Evolutionary conservation across 2,888 invertebrate genomes (phyloP).

Genomic region (Epiblema foenella): DNA sequence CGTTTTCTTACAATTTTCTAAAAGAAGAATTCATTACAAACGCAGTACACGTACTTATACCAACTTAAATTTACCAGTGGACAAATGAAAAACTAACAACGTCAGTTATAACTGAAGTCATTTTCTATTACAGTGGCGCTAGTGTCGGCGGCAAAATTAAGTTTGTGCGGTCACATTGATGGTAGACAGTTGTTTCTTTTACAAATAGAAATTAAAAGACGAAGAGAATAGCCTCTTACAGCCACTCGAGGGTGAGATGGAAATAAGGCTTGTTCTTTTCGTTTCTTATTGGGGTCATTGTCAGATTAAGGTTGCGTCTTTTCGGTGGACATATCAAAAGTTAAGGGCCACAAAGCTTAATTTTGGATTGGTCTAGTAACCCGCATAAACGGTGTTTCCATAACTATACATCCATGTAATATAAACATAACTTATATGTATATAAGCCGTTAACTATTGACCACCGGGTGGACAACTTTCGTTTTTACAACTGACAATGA

Average conservation of each 20-base stretch:
- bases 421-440: too few species aligned
- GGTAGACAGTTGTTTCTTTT: slow-evolving; percentile 31
- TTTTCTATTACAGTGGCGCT: not conserved
- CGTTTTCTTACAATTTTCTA: slow-evolving; percentile 17
- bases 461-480: too few species aligned
- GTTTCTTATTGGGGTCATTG: slow-evolving; percentile 10
- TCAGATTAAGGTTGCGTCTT: too few species aligned
- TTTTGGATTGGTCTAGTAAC: too few species aligned
- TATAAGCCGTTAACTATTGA: too few species aligned
- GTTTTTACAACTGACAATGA: too few species aligned
- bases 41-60: slow-evolving; percentile 26
- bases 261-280: slow-evolving; percentile 2
- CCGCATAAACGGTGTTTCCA: too few species aligned
- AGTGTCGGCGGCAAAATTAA: slow-evolving; percentile 6
- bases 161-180: slow-evolving; percentile 23
- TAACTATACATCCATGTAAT: too few species aligned
- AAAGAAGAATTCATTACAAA: slow-evolving; percentile 30
- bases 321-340: too few species aligned
- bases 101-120: not conserved
- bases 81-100: slow-evolving; percentile 7
- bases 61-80: slow-evolving; percentile 6
- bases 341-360: too few species aligned
- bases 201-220: slow-evolving; percentile 36
- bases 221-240: slow-evolving; percentile 21
- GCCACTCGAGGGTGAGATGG: slow-evolving; percentile 20